Conservation (phyloP, 2,888 invertebrate genomes). For the Spicauda simplicius region DNA sequence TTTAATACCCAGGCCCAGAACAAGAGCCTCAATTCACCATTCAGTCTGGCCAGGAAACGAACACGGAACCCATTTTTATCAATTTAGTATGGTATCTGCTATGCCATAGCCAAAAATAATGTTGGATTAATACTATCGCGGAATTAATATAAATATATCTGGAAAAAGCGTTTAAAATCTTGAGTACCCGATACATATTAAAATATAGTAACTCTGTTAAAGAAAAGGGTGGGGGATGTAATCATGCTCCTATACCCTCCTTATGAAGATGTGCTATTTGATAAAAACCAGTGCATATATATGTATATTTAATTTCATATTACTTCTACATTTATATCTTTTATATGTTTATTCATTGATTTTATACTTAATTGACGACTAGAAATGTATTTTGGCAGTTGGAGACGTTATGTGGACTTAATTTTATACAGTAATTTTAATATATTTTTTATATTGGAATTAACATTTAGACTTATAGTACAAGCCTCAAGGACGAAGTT, state of each 20-base stretch:
- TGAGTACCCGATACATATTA: too few relatives aligned
- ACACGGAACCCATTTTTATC: too few relatives aligned
- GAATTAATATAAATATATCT: too few relatives aligned
- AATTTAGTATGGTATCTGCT: too few relatives aligned
- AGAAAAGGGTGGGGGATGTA: too few relatives aligned
- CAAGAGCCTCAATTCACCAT: too few relatives aligned
- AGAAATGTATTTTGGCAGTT: conserved; percentile 37
- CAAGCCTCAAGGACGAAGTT: conserved; percentile 10
- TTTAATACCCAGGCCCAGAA: too few relatives aligned
- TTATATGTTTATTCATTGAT: conserved; percentile 36
- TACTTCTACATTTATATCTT: conserved; percentile 30
- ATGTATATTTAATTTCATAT: conserved; percentile 14
- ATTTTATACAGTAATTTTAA: conserved; percentile 8
- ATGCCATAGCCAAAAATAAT: too few relatives aligned
- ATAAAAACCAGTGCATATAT: conserved; percentile 38
- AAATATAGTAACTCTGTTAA: too few relatives aligned
- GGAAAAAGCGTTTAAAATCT: too few relatives aligned
- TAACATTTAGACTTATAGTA: conserved; percentile 16
- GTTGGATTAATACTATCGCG: too few relatives aligned
- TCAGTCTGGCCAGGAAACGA: too few relatives aligned
- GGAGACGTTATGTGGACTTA: conserved; percentile 33
- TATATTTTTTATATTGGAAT: conserved; percentile 18
- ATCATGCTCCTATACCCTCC: conserved; percentile 11
- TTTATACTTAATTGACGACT: conserved; percentile 35
- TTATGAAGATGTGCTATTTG: conserved; percentile 21